These are phyloP conservation scores for Apoda limacodes DNA, from an alignment of 2,888 invertebrate genomes.

Conservation along the genomic window DNA sequence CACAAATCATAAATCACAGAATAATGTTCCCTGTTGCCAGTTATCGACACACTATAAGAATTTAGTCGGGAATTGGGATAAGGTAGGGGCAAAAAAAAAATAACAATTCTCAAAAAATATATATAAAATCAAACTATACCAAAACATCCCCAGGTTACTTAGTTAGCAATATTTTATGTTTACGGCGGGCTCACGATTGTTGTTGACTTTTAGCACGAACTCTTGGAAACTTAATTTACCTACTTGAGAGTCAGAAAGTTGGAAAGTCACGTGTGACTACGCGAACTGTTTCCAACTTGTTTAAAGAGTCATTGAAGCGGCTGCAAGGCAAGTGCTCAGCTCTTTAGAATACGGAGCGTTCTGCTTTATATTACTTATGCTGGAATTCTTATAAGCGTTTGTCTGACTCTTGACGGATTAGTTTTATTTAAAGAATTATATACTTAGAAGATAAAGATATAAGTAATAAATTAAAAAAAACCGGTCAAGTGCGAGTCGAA, in stretches of 20 bases:
- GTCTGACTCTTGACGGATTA: too few relatives aligned
- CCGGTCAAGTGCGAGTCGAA: too few relatives aligned
- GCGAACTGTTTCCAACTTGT: slow-evolving; percentile 27
- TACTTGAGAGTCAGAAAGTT: slow-evolving; percentile 28
- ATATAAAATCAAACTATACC: too few relatives aligned
- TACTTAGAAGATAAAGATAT: background rate
- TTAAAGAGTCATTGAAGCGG: slow-evolving; percentile 29
- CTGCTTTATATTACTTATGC: slow-evolving; percentile 1
- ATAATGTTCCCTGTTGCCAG: too few relatives aligned
- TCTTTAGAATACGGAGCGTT: slow-evolving; percentile 26
- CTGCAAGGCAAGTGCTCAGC: slow-evolving; percentile 23
- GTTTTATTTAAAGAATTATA: background rate
- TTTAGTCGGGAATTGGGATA: too few relatives aligned
- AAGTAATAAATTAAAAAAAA: too few relatives aligned
- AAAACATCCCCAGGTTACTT: too few relatives aligned
- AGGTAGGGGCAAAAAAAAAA: too few relatives aligned
- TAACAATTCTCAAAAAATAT: too few relatives aligned
- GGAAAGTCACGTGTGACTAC: slow-evolving; percentile 27
- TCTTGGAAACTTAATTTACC: slow-evolving; percentile 24
- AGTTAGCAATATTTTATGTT: too few relatives aligned
- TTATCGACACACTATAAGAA: too few relatives aligned
- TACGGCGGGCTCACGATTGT: slow-evolving; percentile 27
- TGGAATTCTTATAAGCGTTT: background rate
- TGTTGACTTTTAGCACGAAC: slow-evolving; percentile 29
- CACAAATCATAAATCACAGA: too few relatives aligned